These are phyloP conservation scores for Hippasteria phrygiana DNA, from an alignment of 53 echinoderm and acorn worm species.

Conservation along the genomic window DNA sequence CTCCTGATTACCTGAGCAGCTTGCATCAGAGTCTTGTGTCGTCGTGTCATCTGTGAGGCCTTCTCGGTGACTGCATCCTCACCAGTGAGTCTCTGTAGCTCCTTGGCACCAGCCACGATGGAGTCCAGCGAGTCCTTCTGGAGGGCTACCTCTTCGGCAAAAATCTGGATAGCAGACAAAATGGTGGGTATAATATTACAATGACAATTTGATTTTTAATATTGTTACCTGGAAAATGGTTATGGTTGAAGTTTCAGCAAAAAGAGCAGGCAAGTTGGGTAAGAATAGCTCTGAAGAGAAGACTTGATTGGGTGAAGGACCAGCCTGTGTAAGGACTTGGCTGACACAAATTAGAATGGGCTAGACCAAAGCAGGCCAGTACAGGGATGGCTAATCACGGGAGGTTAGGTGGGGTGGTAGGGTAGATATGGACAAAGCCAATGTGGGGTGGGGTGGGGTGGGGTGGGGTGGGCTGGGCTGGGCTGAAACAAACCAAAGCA, in stretches of 20 bases:
- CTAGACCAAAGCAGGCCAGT: no score
- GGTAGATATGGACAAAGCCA: no score
- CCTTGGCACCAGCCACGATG: conserved; percentile 41
- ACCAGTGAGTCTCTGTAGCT: conserved; percentile 51
- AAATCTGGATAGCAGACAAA: conserved; percentile 11
- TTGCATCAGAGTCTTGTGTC: conserved; percentile 5
- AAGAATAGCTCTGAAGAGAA: no score
- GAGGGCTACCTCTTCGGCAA: conserved; percentile 45
- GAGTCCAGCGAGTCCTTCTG: conserved; percentile 31
- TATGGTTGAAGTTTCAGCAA: neutral
- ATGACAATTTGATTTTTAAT: neutral
- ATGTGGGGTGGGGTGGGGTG: no score
- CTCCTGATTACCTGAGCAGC: conserved; percentile 15
- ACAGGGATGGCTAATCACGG: no score
- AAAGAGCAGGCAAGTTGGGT: neutral
- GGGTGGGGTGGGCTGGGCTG: no score
- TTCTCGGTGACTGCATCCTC: conserved; percentile 29
- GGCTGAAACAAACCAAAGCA: no score
- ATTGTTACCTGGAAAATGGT: neutral
- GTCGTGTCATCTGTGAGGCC: conserved; percentile 21
- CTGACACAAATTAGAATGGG: no score
- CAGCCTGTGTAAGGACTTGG: no score
- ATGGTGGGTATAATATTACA: neutral
- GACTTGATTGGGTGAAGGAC: no score
- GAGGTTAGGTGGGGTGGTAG: no score